Conservation (phyloP, 2,113 vertebrate genomes). For the Toxotes chatareus region DNA sequence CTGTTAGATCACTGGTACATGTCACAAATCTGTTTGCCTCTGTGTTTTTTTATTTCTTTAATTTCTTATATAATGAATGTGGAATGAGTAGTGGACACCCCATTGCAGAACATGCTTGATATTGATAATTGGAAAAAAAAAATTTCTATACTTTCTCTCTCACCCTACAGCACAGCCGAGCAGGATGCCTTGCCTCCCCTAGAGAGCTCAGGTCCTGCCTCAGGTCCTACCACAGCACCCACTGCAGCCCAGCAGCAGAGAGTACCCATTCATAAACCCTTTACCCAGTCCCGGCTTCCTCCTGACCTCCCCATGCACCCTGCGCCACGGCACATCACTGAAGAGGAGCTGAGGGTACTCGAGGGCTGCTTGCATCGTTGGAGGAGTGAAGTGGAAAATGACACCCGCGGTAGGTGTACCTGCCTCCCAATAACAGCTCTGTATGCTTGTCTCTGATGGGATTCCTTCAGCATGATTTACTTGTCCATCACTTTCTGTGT, state of each 20-base stretch:
- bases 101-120: no score
- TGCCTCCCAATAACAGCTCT: background rate
- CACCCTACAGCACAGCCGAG: conserved; percentile 85
- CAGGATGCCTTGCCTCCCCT: conserved; percentile 83
- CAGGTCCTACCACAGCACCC: conserved; percentile 79
- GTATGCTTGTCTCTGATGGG: background rate
- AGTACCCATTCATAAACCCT: conserved; percentile 93
- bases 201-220: conserved; percentile 84
- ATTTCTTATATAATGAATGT: no score
- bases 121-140: no score
- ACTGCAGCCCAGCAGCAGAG: conserved; percentile 84
- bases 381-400: conserved; percentile 98
- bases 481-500: background rate
- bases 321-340: conserved; percentile 94
- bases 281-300: conserved; percentile 95
- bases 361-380: conserved; percentile 97
- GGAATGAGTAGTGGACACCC: no score
- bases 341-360: conserved; percentile 94
- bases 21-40: no score
- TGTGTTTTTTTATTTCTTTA: no score
- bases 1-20: no score
- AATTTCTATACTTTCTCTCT: background rate
- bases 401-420: conserved; percentile 89
- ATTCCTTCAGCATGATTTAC: background rate
- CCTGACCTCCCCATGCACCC: conserved; percentile 97